Evolutionary conservation across 1,140 invertebrate genomes (phyloP), one percentile per base, ranked within the genome.

Genomic region (Musca vetustissima): DNA sequence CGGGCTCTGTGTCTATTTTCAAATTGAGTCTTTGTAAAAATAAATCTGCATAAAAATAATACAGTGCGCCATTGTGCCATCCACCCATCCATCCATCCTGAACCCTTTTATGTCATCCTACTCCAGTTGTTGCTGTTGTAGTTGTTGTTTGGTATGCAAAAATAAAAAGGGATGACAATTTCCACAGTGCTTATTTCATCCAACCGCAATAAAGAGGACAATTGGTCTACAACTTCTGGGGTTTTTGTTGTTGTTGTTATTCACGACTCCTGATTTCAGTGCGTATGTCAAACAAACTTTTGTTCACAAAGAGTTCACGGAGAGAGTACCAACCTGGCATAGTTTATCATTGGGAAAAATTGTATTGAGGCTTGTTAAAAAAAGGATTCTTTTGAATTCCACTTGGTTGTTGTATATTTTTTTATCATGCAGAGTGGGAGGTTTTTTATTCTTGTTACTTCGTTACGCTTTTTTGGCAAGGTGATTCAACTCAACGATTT

Each of bases 161-260:
- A n/a, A n/a, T n/a, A n/a, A n/a, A n/a, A 61, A 61, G 57, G 57
- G 57, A 61, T 61, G 57, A 61, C 57, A 61, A 43, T 36, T 61
- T 36, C n/a, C 36, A 4, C 17, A 61, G 57, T 61, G 36, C 28
- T 61, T 61, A 61, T 61, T 36, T 59, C 36, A 36, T 36, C 28
- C 57, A 61, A 61, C 57, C 57, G 57, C 57, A 61, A 36, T 36
- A 17, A 59, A 24, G 24, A 61, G 32, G 57, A 61, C 57, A 61
- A 61, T 43, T 43, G 36, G 36, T 6, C 36, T 43, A 43, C 36
- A 43, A 43, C 36, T 43, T 13, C 36, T 28, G 28, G 28, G 32
- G 25, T 32, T 22, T 9, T 36, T 19, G 6, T 36, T 17, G n/a
- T 19, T 36, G 28, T 13, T 43, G 57, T 9, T 19, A 17, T n/a